These are phyloP conservation scores for Caenorhabditis sp. DNA, from an alignment of 2,888 invertebrate genomes.

Conservation along the genomic window DNA sequence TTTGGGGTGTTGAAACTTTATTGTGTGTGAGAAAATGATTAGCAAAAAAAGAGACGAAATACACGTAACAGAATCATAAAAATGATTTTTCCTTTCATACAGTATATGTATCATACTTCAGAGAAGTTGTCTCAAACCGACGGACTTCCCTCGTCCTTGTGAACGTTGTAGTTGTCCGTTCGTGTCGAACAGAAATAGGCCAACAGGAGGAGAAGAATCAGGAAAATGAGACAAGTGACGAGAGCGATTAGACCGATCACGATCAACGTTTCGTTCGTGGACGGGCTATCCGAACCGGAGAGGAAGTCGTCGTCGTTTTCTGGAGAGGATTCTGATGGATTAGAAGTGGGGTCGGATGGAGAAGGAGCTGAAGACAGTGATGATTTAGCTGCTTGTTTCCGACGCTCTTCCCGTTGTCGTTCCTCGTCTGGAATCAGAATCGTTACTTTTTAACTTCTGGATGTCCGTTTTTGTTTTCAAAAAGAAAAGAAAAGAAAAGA, in stretches of 20 bases:
- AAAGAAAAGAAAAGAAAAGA: too few species aligned
- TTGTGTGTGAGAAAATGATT: conserved; percentile 11
- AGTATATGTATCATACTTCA: neutral
- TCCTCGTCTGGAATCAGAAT: conserved; percentile 60
- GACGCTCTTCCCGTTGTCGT: conserved; percentile 41
- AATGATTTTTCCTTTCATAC: conserved; percentile 17
- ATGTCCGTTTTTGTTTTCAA: too few species aligned
- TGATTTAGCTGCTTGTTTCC: neutral
- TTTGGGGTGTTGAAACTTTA: conserved; percentile 69
- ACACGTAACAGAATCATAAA: conserved; percentile 40
- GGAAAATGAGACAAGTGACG: conserved; percentile 48
- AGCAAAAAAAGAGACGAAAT: conserved; percentile 8
- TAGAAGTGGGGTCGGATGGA: conserved; percentile 9
- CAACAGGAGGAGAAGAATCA: conserved; percentile 48
- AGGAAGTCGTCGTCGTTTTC: conserved; percentile 31
- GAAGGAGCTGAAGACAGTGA: neutral
- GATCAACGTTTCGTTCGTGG: conserved; percentile 42
- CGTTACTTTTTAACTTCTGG: too few species aligned
- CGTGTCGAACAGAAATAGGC: conserved; percentile 51
- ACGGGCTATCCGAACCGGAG: conserved; percentile 14
- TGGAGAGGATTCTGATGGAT: conserved; percentile 18
- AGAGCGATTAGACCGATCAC: conserved; percentile 50
- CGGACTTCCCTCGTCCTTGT: conserved; percentile 55
- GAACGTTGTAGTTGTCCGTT: conserved; percentile 45
- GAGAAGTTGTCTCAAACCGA: conserved; percentile 37